Evolutionary conservation across 2,888 invertebrate genomes (phyloP).

Genomic region (Drosophila algonquin): DNA sequence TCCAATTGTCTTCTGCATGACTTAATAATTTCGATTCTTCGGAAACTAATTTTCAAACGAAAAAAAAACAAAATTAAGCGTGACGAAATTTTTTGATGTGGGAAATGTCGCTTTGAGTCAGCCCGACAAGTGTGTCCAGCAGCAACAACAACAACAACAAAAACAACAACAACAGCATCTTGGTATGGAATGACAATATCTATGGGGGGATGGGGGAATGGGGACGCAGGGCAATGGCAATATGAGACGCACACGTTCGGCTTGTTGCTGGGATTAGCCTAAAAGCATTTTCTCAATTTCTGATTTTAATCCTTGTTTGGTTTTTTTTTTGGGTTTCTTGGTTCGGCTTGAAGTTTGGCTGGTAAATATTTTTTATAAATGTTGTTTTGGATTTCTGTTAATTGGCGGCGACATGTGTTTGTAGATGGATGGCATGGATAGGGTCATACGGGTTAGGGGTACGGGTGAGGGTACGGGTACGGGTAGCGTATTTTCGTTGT

Average conservation of each 20-base stretch:
- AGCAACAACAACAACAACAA: conserved; percentile 28
- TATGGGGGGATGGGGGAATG: conserved; percentile 3
- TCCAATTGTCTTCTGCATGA: conserved; percentile 80
- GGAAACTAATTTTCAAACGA: conserved; percentile 65
- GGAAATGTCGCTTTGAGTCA: conserved; percentile 79
- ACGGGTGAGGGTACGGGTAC: conserved; percentile 25
- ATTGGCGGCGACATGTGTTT: conserved; percentile 81
- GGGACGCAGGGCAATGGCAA: conserved; percentile 56
- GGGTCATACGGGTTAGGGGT: conserved; percentile 1
- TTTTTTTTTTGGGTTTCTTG: conserved; percentile 35
- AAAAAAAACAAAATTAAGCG: conserved; percentile 64
- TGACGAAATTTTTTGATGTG: conserved; percentile 81
- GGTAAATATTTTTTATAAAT: conserved; percentile 65
- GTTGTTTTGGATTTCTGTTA: conserved; percentile 73
- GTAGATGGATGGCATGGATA: conserved; percentile 56
- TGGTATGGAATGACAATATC: conserved; percentile 44
- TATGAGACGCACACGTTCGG: conserved; percentile 64
- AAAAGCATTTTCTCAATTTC: conserved; percentile 74
- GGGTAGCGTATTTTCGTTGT: conserved; percentile 40
- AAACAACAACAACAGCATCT: not conserved
- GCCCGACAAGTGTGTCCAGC: conserved; percentile 79
- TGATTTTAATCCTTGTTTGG: conserved; percentile 70
- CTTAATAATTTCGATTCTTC: conserved; percentile 67
- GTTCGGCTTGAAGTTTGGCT: conserved; percentile 36
- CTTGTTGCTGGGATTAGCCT: conserved; percentile 78